A percentile compares a stretch with the other conserved stretches of the same genome.
Evolutionary conservation across 2,113 vertebrate genomes (phyloP).

Genomic region (Chloebia gouldiae): DNA sequence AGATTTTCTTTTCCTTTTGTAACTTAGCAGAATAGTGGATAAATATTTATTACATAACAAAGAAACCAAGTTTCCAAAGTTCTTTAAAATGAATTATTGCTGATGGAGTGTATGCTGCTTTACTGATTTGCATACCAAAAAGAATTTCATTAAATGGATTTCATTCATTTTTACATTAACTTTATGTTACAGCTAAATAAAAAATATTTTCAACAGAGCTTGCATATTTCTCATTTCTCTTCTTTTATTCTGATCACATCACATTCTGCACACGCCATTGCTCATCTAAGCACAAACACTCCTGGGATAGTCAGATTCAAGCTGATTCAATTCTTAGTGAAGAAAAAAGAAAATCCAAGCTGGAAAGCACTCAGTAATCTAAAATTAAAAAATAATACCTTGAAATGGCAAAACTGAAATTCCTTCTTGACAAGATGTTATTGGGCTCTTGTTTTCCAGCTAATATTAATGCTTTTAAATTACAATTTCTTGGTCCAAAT

Average conservation of each 20-base stretch:
- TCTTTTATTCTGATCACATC: not conserved
- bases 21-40: not conserved
- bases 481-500: not conserved
- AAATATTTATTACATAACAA: constrained; percentile 22
- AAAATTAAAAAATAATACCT: not conserved
- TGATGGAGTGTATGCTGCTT: not conserved
- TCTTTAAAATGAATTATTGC: not conserved
- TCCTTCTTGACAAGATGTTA: not conserved
- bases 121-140: not conserved
- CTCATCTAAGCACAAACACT: not conserved
- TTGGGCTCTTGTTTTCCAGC: not conserved
- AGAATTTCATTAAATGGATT: not conserved
- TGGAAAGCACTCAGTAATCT: not conserved
- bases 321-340: not conserved
- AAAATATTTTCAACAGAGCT: not conserved
- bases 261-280: not conserved
- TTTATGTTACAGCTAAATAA: not conserved
- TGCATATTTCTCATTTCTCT: not conserved
- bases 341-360: not conserved
- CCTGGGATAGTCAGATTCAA: not conserved
- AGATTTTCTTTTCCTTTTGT: not conserved
- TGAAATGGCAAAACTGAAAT: not conserved
- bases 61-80: not conserved
- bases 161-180: not conserved
- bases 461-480: not conserved